phyloP scores from a whole-genome alignment of 2,797 vertebrate genomes.

The Sandelia bainsii region DNA sequence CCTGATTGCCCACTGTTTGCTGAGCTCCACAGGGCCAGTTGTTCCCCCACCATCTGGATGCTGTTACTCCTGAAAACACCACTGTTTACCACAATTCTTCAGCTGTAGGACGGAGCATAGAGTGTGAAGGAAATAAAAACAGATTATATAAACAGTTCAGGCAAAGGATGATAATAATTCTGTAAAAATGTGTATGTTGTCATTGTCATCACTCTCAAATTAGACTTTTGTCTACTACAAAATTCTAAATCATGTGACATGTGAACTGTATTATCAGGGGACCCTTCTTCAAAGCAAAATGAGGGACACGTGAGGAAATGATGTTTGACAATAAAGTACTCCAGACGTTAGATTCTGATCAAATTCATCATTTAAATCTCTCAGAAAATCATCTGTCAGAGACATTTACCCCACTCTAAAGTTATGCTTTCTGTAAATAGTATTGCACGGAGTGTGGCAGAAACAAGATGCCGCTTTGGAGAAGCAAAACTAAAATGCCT shows the following conservation, averaged over 20 bases:
- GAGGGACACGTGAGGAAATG: slow-evolving; percentile 9
- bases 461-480: slow-evolving; percentile 12
- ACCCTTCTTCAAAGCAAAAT: slow-evolving; percentile 39
- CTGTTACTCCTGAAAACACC: slow-evolving; percentile 54
- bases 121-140: slow-evolving; percentile 55
- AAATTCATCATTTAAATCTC: slow-evolving; percentile 18
- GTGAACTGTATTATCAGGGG: slow-evolving; percentile 28
- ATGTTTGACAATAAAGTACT: slow-evolving; percentile 33
- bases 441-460: slow-evolving; percentile 5
- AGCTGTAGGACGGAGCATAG: slow-evolving; percentile 35
- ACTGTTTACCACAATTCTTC: slow-evolving; percentile 65
- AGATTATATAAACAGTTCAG: slow-evolving; percentile 36
- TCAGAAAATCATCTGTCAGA: slow-evolving; percentile 12
- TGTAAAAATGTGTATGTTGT: slow-evolving; percentile 38
- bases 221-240: slow-evolving; percentile 26
- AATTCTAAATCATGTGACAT: slow-evolving; percentile 24
- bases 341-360: slow-evolving; percentile 21
- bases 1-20: slow-evolving; percentile 71
- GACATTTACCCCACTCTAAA: not conserved
- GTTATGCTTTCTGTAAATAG: slow-evolving; percentile 24
- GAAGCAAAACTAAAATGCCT: not conserved
- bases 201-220: slow-evolving; percentile 42
- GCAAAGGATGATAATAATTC: not conserved
- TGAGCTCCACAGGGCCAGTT: slow-evolving; percentile 49
- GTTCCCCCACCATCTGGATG: slow-evolving; percentile 76